Evolutionary conservation across 2,888 invertebrate genomes (phyloP).

Genomic region (Parnassius orleans): DNA sequence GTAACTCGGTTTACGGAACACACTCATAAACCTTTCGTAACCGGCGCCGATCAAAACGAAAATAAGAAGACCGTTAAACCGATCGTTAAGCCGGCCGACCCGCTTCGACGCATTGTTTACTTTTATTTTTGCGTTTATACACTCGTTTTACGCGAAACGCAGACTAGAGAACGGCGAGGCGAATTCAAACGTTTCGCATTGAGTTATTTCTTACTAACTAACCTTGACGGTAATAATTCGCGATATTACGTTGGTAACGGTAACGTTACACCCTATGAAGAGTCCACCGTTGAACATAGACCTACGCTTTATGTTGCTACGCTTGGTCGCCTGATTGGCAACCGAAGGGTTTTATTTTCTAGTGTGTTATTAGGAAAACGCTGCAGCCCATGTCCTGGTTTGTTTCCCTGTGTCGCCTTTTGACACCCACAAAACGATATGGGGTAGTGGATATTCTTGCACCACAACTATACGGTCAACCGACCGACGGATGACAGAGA

Average conservation of each 20-base stretch:
- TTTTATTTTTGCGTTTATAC: conserved; percentile 38
- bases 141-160: conserved; percentile 28
- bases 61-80: conserved; percentile 47
- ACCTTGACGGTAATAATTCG: conserved; percentile 11
- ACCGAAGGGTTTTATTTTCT: no score
- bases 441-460: no score
- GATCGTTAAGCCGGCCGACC: conserved; percentile 47
- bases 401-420: no score
- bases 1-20: conserved; percentile 54
- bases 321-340: no score
- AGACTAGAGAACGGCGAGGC: conserved; percentile 11
- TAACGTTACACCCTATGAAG: no score
- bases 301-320: no score
- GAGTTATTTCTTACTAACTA: conserved; percentile 6
- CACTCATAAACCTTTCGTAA: conserved; percentile 46
- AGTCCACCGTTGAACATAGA: no score
- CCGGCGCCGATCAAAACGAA: conserved; percentile 39
- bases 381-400: no score
- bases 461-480: no score
- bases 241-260: no score
- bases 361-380: no score
- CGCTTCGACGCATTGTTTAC: conserved; percentile 53
- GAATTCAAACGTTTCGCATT: conserved; percentile 23
- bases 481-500: not conserved
- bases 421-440: no score